phyloP scores from a whole-genome alignment of 2,113 vertebrate genomes.

The Laterallus jamaicensis region DNA sequence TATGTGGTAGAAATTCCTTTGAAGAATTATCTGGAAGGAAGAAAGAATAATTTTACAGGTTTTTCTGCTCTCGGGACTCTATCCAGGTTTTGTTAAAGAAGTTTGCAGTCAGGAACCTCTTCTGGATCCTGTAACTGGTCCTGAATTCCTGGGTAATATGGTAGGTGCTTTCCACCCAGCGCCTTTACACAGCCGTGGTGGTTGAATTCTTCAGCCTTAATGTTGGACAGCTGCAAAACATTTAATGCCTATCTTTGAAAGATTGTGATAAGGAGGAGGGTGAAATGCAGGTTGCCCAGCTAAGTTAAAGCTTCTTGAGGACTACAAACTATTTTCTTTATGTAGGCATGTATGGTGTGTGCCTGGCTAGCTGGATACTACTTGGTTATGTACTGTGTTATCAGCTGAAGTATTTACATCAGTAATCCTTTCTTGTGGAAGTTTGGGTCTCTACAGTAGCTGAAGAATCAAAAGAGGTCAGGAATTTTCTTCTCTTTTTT shows the following conservation, averaged over 20 bases:
- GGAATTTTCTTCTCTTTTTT: neutral
- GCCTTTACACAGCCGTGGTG: neutral
- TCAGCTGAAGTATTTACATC: neutral
- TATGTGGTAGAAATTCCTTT: constrained; percentile 7
- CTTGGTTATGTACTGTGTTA: neutral
- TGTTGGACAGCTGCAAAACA: constrained; percentile 46
- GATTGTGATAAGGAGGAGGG: neutral
- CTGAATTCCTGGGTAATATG: neutral
- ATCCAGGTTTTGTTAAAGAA: neutral
- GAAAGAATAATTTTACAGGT: neutral
- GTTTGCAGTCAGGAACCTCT: neutral
- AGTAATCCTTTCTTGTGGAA: neutral
- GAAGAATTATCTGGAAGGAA: constrained; percentile 44
- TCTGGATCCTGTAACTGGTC: neutral
- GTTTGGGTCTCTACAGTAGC: neutral
- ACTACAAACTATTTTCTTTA: neutral
- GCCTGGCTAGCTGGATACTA: neutral
- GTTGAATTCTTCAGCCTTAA: constrained; percentile 27
- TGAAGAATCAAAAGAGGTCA: neutral
- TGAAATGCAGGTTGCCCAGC: neutral
- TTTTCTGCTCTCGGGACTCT: neutral
- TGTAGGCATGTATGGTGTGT: neutral
- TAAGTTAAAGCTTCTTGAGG: constrained; percentile 18
- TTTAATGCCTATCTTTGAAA: constrained; percentile 46
- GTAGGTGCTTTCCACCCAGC: neutral